Percentiles rank a stretch among this genome's conserved stretches.
These are phyloP conservation scores for Pseudomyrmex dendroicus DNA, from an alignment of 1,140 invertebrate genomes.

Conservation along the genomic window DNA sequence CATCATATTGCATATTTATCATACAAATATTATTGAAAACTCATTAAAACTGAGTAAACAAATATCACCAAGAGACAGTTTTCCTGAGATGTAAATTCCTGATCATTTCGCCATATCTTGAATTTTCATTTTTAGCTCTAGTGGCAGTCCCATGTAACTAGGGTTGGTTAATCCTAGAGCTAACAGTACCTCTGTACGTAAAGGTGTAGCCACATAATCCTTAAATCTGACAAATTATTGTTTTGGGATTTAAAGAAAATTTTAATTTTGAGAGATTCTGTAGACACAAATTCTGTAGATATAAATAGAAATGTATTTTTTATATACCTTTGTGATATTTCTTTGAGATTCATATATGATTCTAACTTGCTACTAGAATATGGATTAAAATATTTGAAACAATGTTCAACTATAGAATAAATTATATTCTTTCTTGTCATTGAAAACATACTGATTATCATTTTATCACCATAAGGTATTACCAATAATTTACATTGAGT, in stretches of 20 bases:
- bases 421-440: constrained; percentile 2
- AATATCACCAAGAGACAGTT: neutral
- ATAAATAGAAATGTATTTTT: neutral
- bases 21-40: too few species aligned
- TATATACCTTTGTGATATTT: constrained; percentile 74
- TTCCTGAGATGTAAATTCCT: neutral
- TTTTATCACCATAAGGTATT: constrained; percentile 70
- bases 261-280: neutral
- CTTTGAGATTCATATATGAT: constrained; percentile 74
- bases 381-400: constrained; percentile 75
- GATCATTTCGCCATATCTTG: neutral
- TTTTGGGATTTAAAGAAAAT: neutral
- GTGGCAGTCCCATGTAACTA: constrained; percentile 73
- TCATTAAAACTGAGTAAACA: neutral
- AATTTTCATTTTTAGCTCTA: constrained; percentile 71
- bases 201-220: constrained; percentile 69
- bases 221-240: constrained; percentile 74
- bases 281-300: neutral
- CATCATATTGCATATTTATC: too few species aligned
- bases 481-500: constrained; percentile 72
- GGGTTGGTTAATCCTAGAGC: constrained; percentile 69
- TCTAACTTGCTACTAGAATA: constrained; percentile 54
- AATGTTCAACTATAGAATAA: constrained; percentile 62
- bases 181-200: constrained; percentile 72
- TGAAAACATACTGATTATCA: constrained; percentile 74